Conservation (phyloP, 1,140 invertebrate genomes). For the Chlorops oryzae region DNA sequence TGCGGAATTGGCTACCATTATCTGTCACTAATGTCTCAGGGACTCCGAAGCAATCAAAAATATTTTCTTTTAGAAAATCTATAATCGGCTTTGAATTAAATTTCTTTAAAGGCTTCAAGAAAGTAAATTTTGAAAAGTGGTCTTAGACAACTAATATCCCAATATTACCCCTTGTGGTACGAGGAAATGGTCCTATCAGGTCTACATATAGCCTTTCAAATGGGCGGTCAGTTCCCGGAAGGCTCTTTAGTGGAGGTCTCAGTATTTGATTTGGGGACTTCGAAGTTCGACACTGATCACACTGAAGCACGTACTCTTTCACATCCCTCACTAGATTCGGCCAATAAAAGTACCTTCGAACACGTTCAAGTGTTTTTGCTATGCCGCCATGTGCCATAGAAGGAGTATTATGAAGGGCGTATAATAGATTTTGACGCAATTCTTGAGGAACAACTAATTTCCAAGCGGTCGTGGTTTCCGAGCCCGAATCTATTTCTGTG, state of each 20-base stretch:
- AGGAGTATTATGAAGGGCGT: conserved; percentile 1
- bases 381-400: not conserved
- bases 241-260: not conserved
- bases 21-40: no score
- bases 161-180: not conserved
- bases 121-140: no score
- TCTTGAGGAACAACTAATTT: no score
- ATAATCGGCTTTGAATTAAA: no score
- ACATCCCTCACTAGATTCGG: conserved; percentile 3
- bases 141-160: not conserved
- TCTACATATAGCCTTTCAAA: conserved; percentile 8
- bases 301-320: not conserved
- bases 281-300: not conserved
- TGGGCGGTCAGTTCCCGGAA: not conserved
- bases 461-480: no score
- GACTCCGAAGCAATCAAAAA: no score
- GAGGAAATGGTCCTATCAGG: conserved; percentile 1
- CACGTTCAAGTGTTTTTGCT: conserved; percentile 2
- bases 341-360: conserved; percentile 3
- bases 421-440: no score
- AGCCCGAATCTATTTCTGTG: no score
- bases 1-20: no score
- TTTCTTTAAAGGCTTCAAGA: no score
- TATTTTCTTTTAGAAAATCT: no score
- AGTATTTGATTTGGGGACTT: not conserved